Conservation (phyloP, 1,140 invertebrate species). For the Vanessa tameamea region DNA sequence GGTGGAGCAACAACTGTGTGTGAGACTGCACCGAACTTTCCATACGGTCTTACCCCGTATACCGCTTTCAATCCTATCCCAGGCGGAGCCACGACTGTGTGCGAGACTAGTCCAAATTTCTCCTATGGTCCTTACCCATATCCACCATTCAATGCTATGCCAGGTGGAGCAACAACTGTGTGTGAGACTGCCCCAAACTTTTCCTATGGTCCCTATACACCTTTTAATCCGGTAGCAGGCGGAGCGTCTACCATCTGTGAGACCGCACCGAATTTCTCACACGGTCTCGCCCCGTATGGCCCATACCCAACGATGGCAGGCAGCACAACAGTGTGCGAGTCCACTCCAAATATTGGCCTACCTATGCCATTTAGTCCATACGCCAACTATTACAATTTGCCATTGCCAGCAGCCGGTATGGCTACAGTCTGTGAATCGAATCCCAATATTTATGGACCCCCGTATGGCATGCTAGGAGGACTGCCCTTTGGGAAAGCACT, state of each 20-base stretch:
- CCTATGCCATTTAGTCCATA: background rate
- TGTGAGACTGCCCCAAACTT: too few relatives aligned
- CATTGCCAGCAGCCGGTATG: background rate
- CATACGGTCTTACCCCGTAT: background rate
- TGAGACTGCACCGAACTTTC: slow-evolving; percentile 11
- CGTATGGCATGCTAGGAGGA: background rate
- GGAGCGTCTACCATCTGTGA: slow-evolving; percentile 12
- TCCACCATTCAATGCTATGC: background rate
- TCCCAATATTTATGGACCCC: background rate
- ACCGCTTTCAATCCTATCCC: background rate
- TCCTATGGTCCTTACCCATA: background rate
- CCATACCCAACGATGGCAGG: background rate
- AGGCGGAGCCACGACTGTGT: slow-evolving; percentile 32
- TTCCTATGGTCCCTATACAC: too few relatives aligned
- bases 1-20: slow-evolving; percentile 36
- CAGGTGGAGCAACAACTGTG: background rate
- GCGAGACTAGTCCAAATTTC: slow-evolving; percentile 21
- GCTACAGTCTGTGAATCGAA: slow-evolving; percentile 15
- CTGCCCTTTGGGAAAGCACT: background rate
- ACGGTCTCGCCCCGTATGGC: background rate
- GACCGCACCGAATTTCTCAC: background rate
- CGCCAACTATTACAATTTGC: background rate
- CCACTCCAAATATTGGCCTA: slow-evolving; percentile 7
- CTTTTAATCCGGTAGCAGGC: too few relatives aligned
- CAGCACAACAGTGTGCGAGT: slow-evolving; percentile 44